Evolutionary conservation across 2,113 vertebrate species (phyloP).

Genomic region (Pomatorhinus ruficollis): DNA sequence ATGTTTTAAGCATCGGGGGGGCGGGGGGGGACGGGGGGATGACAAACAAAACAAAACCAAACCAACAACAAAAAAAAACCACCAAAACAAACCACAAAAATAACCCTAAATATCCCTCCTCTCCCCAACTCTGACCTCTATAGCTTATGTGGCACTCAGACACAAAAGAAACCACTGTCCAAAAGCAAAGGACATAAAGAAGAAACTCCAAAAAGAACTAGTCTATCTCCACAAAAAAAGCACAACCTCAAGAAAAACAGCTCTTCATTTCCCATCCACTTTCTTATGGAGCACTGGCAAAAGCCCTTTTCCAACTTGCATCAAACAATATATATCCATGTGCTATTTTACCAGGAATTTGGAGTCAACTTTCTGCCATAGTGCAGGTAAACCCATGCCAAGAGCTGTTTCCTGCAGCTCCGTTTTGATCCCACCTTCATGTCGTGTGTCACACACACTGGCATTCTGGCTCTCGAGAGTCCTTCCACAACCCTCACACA

Average conservation of each 20-base stretch:
- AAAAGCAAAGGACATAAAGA: not conserved
- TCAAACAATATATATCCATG: rapidly evolving
- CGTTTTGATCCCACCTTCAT: not conserved
- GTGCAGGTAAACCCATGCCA: not conserved
- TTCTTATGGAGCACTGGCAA: rapidly evolving
- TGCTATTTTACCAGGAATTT: not conserved
- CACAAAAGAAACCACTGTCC: not conserved
- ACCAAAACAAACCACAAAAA: not conserved
- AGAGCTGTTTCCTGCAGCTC: not conserved
- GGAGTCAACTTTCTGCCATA: not conserved
- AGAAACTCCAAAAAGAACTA: not conserved
- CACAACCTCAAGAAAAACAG: not conserved
- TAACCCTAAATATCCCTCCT: not conserved
- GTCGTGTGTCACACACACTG: rapidly evolving
- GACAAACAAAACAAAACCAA: no score
- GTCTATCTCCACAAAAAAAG: not conserved
- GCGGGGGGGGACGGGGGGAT: no score
- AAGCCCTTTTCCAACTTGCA: not conserved
- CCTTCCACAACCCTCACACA: rapidly evolving
- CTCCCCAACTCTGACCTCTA: not conserved
- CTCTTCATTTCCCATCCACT: not conserved
- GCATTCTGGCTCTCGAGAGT: not conserved
- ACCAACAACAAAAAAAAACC: not conserved
- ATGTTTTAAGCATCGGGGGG: not conserved
- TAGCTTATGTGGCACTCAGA: not conserved